Evolutionary conservation across 2,888 invertebrate species (phyloP), one percentile per base, ranked within the genome.

Genomic region (Macrosiphum euphorbiae): DNA sequence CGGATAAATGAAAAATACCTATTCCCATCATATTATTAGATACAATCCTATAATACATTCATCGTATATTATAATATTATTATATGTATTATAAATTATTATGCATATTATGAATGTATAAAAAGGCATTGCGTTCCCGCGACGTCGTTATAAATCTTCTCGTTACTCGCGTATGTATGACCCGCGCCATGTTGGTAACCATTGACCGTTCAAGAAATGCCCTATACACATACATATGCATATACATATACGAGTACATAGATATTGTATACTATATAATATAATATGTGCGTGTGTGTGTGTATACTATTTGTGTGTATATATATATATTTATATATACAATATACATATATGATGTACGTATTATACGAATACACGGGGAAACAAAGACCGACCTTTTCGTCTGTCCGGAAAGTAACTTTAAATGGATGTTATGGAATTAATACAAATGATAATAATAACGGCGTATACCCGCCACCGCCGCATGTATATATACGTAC

Each of bases 371-470:
- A 35, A 78, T 78, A 78, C 88, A 41, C 44, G 86, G n/a, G 28
- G 92, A 89, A 92, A 92, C 84, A 88, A 92, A 93, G 92, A 93
- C 89, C 58, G 88, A 93, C 89, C 58, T 89, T 89, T 93, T 58
- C 44, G 67, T 94, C 90, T 47, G 88, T 44, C 88, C 58, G 55
- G 86, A 86, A 90, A 94, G 85, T 50, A 90, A 94, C 90, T 94
- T 90, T 94, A 94, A 94, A 94, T 90, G 94, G 90, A 94, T 90
- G 94, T 94, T 90, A 94, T 61, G 90, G 94, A 94, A 94, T 94
- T 94, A 94, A 94, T 94, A 94, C 90, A 86, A 93, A 94, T 67
- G 89, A 94, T 94, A 94, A 94, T 94, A 94, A 94, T 94, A 94
- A 94, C 86, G 94, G 52, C 88, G 41, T 28, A 90, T 28, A n/a